Evolutionary conservation across 2,888 invertebrate species (phyloP), one percentile per base, ranked within the genome.

Genomic region (Nomada flava): DNA sequence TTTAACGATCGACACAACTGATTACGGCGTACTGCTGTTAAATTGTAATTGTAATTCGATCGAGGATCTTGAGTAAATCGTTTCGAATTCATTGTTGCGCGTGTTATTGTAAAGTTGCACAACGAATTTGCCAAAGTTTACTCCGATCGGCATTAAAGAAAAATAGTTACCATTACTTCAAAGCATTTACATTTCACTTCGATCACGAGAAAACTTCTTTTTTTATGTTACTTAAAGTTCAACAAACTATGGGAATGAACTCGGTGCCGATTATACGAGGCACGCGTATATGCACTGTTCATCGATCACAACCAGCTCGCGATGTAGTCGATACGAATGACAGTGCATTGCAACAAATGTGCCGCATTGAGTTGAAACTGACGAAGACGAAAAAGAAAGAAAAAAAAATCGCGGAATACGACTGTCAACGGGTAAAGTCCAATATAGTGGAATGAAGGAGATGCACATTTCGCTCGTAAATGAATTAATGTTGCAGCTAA

Each of bases 281-380:
- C 68, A 72, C 69, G 70, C 36, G 36, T 36, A 36, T 69, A 76
- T 71, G 53, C 23, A 59, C 63, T 44, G 63, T 13, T 59, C 65
- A 84, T 84, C 80, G 84, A 84, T 84, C 77, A 77, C 62, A 59
- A 72, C 36, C 36, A 76, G 71, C 62, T 53, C 70, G 62, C 57
- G 74, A 71, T 65, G 50, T 57, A 23, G 70, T 73, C 67, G 71
- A 83, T 63, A 79, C 55, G 55, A 64, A 64, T 44, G 63, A 50
- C 57, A 55, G 74, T 74, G 68, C 52, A 79, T 57, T 44, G 73
- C 50, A 20, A 64, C 55, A 57, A 59, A 44, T 65, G 53, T 57
- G 42, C 63, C 15, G 63, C 65, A 64, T 64, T 36, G 68, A 50
- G n/a, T 50, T 23, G 26, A 20, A 26, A 72, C 50, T 44, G 79